Conservation (phyloP, 2,113 vertebrate genomes). For the Phoxinus phoxinus region DNA sequence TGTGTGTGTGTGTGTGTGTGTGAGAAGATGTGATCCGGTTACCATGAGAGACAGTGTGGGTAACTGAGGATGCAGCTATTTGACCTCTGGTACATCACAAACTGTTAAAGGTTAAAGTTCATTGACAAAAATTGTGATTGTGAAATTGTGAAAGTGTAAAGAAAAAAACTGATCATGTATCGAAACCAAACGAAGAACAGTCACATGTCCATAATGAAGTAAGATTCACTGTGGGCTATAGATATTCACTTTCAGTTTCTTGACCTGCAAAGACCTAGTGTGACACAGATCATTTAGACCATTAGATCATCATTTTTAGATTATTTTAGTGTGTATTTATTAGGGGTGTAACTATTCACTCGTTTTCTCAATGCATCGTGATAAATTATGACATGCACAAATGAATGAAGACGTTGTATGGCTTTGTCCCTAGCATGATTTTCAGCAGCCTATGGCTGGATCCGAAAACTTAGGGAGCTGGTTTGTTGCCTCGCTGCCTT, state of each 20-base stretch:
- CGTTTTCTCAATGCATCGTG: too few species aligned
- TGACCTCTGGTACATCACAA: slow-evolving; percentile 71
- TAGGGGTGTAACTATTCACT: too few species aligned
- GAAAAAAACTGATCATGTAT: background rate
- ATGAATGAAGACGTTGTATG: too few species aligned
- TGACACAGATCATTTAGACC: too few species aligned
- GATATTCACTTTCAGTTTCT: background rate
- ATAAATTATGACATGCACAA: too few species aligned
- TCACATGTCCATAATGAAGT: background rate
- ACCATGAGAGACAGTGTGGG: slow-evolving; percentile 55
- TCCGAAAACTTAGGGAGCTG: too few species aligned
- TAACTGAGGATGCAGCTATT: slow-evolving; percentile 70
- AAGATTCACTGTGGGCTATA: background rate
- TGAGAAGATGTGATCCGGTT: slow-evolving; percentile 57
- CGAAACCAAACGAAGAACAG: background rate
- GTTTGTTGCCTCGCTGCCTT: too few species aligned
- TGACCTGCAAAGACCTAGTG: background rate
- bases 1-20: background rate
- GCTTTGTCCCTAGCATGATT: too few species aligned
- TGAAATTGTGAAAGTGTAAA: too few species aligned
- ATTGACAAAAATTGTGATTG: slow-evolving; percentile 57
- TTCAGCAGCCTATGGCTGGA: too few species aligned
- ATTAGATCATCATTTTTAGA: too few species aligned
- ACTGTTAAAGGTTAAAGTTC: slow-evolving; percentile 67
- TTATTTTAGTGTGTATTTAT: too few species aligned